A percentile compares a stretch with the other conserved stretches of the same genome.
Evolutionary conservation across 2,888 invertebrate species (phyloP).

Genomic region (Pterobdella sp.): DNA sequence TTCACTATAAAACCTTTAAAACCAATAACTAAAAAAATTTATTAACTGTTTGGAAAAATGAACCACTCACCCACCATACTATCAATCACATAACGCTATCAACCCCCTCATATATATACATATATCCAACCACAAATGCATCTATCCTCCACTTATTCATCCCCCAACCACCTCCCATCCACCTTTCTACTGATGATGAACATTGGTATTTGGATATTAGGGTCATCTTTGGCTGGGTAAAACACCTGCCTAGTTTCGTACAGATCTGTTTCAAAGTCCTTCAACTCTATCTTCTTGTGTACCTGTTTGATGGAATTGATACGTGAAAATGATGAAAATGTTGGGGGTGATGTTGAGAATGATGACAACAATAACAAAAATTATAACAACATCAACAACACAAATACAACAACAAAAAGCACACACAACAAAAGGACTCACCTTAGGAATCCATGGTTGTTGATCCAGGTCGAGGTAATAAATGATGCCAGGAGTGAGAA

Average conservation of each 20-base stretch:
- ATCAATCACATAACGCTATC: neutral
- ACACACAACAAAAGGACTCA: no score
- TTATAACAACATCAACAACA: neutral
- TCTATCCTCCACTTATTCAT: neutral
- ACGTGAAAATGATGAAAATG: neutral
- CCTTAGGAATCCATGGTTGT: slow-evolving; percentile 57
- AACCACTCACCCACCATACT: neutral
- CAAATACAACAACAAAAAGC: no score
- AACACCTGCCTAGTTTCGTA: slow-evolving; percentile 83
- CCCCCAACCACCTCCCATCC: neutral
- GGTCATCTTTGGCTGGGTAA: slow-evolving; percentile 83
- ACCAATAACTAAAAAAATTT: no score
- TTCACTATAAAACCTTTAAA: no score
- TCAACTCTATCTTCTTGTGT: slow-evolving; percentile 74
- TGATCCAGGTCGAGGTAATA: slow-evolving; percentile 72
- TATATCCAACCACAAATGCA: neutral
- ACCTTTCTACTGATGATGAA: slow-evolving; percentile 63
- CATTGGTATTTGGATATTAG: slow-evolving; percentile 82
- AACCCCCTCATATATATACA: neutral
- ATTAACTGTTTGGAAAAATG: no score
- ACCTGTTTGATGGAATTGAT: slow-evolving; percentile 56
- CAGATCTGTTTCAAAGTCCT: slow-evolving; percentile 68
- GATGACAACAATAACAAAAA: slow-evolving; percentile 15
- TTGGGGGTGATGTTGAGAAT: neutral
- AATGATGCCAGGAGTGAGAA: slow-evolving; percentile 78